These are phyloP conservation scores for Baryphthengus martii DNA, from an alignment of 2,113 vertebrate species.

Conservation along the genomic window DNA sequence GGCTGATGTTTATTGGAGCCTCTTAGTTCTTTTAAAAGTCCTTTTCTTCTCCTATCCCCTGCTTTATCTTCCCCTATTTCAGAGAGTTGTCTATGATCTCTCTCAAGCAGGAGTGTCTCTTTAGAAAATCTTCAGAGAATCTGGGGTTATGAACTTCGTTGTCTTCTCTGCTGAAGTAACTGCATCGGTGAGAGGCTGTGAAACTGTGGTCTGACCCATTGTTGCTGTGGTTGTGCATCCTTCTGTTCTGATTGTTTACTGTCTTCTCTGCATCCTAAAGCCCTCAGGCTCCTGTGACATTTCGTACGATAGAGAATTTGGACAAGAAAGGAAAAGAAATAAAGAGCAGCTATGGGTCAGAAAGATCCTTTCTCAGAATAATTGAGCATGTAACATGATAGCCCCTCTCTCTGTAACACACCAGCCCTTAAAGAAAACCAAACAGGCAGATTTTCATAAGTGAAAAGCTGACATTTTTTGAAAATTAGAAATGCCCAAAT, in stretches of 20 bases:
- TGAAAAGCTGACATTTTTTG: background rate
- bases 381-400: background rate
- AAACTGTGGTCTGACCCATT: background rate
- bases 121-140: background rate
- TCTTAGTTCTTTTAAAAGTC: background rate
- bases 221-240: accelerated
- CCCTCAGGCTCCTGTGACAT: background rate
- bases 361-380: background rate
- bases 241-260: background rate
- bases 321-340: background rate
- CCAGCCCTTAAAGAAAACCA: background rate
- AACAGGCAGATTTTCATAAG: background rate
- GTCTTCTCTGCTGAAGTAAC: background rate
- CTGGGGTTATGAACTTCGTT: background rate
- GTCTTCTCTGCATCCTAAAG: background rate
- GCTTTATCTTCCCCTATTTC: background rate
- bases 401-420: background rate
- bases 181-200: background rate
- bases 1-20: background rate
- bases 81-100: background rate
- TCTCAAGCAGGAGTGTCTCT: background rate
- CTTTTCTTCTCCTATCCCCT: background rate
- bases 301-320: background rate
- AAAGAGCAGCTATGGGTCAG: background rate
- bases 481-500: background rate